Base-by-base conservation (phyloP, 2,888 invertebrate genomes). In the Machimus rusticus region DNA sequence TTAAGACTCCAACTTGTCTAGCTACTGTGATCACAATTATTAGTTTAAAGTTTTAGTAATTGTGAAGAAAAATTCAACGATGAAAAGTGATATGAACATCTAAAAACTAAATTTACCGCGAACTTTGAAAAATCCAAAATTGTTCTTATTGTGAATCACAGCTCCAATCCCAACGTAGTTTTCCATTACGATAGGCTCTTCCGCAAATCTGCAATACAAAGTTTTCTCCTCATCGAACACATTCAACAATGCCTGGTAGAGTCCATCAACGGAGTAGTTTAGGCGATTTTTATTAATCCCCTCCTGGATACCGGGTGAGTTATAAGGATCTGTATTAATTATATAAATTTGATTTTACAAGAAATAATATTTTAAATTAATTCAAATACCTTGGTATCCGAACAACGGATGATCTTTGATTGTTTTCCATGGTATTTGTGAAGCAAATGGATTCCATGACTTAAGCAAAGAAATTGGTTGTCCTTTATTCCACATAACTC, bases 371-470 rank as follows among this genome's bases (percentile, higher is more conserved):
- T 66, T 28, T 28, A 66, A 66, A 66, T 12, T 66, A 23, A 55
- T 39, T 55, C 16, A 37, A 12, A 89, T 93, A 95, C 96, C 95
- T 94, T 95, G 95, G 90, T 95, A 95, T 94, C 95, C 95, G 90
- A 94, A 95, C 55, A 96, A 94, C 8, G 97, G 97, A 93, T 98
- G 98, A 87, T 96, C 96, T 0, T 96, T 95, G 90, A 96, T 95
- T 0, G 97, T 97, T 46, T 95, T 92, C 93, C 95, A 96, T 0
- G 97, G 97, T 88, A 97, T 95, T 88, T 96, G 95, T 88, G 95
- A 95, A 89, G 95, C 95, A 93, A 97, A 97, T 0, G 97, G 97
- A 92, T 97, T 97, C 98, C 98, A 98, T 88, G 95, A 95, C n/a
- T 95, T 95, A 89, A 94, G 94, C 90, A 96, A 91, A 51, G 95